These are phyloP conservation scores for Ectemnius cavifrons DNA, from an alignment of 2,888 invertebrate species.

Conservation along the genomic window DNA sequence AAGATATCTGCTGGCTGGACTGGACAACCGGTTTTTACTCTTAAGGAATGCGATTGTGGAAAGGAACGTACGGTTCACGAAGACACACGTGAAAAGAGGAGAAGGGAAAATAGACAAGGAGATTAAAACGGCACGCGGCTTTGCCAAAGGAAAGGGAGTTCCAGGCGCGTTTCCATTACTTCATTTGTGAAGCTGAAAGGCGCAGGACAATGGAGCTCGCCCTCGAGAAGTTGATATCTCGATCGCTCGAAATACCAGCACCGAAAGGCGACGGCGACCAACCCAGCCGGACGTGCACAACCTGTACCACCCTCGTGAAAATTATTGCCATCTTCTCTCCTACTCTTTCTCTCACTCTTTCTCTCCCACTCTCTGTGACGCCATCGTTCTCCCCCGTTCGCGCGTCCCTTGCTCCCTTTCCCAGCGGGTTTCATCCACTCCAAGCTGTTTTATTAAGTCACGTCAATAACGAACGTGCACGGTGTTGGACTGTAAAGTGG, in stretches of 20 bases:
- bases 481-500: not conserved
- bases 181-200: constrained; percentile 62
- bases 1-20: no score
- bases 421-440: constrained; percentile 14
- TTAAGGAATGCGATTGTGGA: not conserved
- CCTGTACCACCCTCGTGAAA: constrained; percentile 39
- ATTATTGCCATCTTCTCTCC: constrained; percentile 34
- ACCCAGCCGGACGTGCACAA: constrained; percentile 18
- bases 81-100: not conserved
- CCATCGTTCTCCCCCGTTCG: not conserved
- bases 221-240: constrained; percentile 60
- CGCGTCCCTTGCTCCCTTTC: no score
- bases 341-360: not conserved
- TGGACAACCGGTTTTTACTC: no score
- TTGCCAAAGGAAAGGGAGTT: constrained; percentile 47
- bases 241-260: constrained; percentile 52
- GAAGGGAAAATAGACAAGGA: constrained; percentile 5
- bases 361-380: not conserved
- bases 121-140: constrained; percentile 39
- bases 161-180: constrained; percentile 61
- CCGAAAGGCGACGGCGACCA: constrained; percentile 40
- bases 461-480: not conserved
- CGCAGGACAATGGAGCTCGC: constrained; percentile 59
- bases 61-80: not conserved
- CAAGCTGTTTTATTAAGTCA: constrained; percentile 32